phyloP scores from a whole-genome alignment of 2,797 vertebrate species.

The Paratrypauchen microcephalus region DNA sequence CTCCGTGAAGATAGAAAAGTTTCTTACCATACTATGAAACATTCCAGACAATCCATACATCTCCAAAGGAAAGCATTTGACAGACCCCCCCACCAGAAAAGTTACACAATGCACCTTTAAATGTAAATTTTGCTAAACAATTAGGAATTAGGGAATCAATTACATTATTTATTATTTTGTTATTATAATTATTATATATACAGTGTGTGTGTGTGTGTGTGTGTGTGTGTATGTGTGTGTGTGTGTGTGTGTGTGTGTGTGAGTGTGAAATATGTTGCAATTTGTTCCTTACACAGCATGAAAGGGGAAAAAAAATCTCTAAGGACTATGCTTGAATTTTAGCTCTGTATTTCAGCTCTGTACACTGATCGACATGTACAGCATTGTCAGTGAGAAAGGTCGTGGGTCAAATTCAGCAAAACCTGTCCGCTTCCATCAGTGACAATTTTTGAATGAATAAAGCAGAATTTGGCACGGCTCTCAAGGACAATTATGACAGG shows the following conservation, averaged over 20 bases:
- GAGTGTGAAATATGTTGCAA: neutral
- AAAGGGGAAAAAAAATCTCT: neutral
- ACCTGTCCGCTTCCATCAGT: conserved; percentile 31
- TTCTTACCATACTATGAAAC: too few relatives aligned
- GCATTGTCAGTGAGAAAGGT: conserved; percentile 8
- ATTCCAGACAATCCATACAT: too few relatives aligned
- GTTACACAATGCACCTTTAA: too few relatives aligned
- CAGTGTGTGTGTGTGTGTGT: too few relatives aligned
- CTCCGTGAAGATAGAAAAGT: too few relatives aligned
- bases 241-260: too few relatives aligned
- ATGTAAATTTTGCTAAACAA: too few relatives aligned
- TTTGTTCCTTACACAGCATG: neutral
- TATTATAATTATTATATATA: too few relatives aligned
- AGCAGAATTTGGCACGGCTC: conserved; percentile 7
- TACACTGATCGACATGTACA: conserved; percentile 35
- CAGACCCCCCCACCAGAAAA: too few relatives aligned
- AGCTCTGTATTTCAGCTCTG: neutral
- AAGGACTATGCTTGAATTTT: neutral
- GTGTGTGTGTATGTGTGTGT: too few relatives aligned
- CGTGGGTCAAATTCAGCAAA: conserved; percentile 20
- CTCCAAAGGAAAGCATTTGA: too few relatives aligned
- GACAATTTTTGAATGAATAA: conserved; percentile 22
- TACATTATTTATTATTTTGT: neutral
- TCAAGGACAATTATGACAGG: conserved; percentile 35
- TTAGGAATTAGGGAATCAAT: neutral